Conservation (phyloP, 2,797 vertebrate species). For the Steatocranus sp. region DNA sequence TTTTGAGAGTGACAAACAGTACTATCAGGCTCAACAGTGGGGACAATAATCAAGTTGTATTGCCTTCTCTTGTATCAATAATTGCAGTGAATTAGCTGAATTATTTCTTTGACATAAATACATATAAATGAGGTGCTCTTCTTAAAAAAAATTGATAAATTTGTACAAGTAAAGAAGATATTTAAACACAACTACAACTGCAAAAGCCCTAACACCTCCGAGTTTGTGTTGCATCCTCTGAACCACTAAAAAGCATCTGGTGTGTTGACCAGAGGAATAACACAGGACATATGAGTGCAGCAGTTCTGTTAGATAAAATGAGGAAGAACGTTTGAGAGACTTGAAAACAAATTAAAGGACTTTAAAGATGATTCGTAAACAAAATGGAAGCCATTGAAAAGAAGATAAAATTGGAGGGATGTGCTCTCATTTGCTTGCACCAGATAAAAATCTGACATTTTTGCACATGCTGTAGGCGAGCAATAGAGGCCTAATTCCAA, state of each 20-base stretch:
- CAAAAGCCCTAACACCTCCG: neutral
- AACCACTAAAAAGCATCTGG: neutral
- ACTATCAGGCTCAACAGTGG: accelerated
- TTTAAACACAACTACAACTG: neutral
- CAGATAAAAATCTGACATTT: neutral
- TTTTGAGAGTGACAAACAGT: neutral
- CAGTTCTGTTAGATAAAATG: neutral
- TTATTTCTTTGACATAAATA: neutral
- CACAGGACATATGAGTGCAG: neutral
- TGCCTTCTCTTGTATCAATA: neutral
- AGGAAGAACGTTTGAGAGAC: accelerated
- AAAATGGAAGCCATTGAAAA: neutral
- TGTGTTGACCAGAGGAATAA: neutral
- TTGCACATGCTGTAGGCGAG: neutral
- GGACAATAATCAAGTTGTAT: neutral
- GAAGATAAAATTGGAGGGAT: neutral
- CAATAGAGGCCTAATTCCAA: neutral
- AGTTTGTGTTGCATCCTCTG: neutral
- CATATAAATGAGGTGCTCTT: neutral
- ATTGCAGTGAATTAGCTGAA: neutral
- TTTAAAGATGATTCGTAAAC: neutral
- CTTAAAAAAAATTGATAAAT: neutral
- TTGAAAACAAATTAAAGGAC: neutral
- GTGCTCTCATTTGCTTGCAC: neutral
- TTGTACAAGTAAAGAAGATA: neutral